Conservation (phyloP, 1,140 invertebrate species). For the Wasmannia auropunctata region DNA sequence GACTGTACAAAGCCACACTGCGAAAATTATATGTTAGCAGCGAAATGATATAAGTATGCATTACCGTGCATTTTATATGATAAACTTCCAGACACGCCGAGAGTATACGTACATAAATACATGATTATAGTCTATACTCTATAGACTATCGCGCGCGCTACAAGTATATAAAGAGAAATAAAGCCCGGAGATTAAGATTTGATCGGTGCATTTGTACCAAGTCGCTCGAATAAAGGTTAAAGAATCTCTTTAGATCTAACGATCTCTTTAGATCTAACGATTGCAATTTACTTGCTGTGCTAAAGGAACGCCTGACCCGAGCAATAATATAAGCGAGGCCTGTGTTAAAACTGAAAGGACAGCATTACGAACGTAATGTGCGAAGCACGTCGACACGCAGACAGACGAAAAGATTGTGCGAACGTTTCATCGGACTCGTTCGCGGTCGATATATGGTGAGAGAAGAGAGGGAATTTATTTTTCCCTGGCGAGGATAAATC, state of each 20-base stretch:
- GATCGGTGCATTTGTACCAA: background rate
- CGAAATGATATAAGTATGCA: background rate
- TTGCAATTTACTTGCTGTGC: slow-evolving; percentile 8
- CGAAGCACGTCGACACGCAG: slow-evolving; percentile 5
- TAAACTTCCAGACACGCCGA: background rate
- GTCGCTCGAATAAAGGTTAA: slow-evolving; percentile 4
- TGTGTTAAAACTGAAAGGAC: slow-evolving; percentile 27
- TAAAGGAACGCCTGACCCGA: background rate
- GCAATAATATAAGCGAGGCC: background rate
- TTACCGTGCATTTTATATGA: background rate
- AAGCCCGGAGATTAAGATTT: background rate
- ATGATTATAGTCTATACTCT: slow-evolving; percentile 7
- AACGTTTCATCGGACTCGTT: slow-evolving; percentile 38
- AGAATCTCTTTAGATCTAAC: background rate
- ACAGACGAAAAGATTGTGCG: slow-evolving; percentile 23
- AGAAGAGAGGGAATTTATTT: slow-evolving; percentile 65
- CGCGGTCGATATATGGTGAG: slow-evolving; percentile 47
- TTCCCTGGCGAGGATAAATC: slow-evolving; percentile 66
- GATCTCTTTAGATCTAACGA: background rate
- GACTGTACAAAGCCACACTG: slow-evolving; percentile 16
- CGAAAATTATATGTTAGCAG: slow-evolving; percentile 25
- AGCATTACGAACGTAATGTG: slow-evolving; percentile 8
- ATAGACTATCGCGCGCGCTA: background rate
- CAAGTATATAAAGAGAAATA: background rate
- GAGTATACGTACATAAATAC: background rate